phyloP scores from a whole-genome alignment of 2,113 vertebrate species.

The Turdus rufiventris region DNA sequence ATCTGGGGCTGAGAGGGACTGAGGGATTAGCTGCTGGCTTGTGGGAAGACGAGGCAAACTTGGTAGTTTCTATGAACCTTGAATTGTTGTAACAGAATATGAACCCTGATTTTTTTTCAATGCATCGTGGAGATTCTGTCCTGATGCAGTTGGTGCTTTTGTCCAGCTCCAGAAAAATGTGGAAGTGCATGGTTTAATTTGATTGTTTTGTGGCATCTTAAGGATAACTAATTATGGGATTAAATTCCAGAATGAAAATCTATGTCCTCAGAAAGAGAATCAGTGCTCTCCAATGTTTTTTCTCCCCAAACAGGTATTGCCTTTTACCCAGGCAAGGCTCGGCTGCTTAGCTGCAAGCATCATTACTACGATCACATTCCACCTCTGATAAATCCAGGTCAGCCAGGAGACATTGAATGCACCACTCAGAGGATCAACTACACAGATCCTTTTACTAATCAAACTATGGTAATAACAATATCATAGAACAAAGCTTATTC shows the following conservation, averaged over 20 bases:
- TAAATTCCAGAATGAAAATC: not conserved
- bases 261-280: not conserved
- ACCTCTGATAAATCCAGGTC: conserved; percentile 77
- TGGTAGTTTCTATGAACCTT: not conserved
- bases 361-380: conserved; percentile 87
- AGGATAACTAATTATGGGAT: not conserved
- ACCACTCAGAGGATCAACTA: conserved; percentile 81
- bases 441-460: conserved; percentile 83
- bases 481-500: not conserved
- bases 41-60: not conserved
- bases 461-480: conserved; percentile 77
- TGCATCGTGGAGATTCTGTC: fast-evolving
- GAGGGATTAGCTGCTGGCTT: not conserved
- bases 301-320: conserved; percentile 82
- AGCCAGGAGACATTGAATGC: conserved; percentile 79
- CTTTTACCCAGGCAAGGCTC: conserved; percentile 86
- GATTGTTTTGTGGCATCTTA: not conserved
- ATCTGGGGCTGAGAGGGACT: not conserved
- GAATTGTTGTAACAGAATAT: not conserved
- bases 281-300: not conserved
- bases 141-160: not conserved
- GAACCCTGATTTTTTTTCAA: not conserved
- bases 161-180: not conserved
- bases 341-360: conserved; percentile 88
- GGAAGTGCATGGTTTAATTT: not conserved